phyloP scores from a whole-genome alignment of 1,140 invertebrate species.

The Scaptomyza montana region DNA sequence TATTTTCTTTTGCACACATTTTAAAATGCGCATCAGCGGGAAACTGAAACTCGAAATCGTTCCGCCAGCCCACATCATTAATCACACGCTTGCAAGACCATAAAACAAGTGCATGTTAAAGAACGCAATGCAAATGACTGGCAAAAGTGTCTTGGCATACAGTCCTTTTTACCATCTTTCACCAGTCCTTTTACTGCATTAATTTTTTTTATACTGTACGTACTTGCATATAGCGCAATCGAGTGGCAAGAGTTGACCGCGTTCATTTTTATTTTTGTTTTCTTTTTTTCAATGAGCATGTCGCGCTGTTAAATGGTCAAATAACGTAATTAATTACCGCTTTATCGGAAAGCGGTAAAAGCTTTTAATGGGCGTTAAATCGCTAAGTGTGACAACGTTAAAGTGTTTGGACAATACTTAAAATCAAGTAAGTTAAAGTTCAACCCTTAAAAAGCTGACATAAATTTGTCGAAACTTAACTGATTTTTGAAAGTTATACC shows the following conservation, averaged over 20 bases:
- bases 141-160: constrained; percentile 25
- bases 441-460: background rate
- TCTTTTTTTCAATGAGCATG: constrained; percentile 46
- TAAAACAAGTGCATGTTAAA: constrained; percentile 48
- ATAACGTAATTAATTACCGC: no score
- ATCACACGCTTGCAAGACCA: constrained; percentile 58
- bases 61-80: constrained; percentile 58
- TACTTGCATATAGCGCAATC: background rate
- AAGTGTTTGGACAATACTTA: background rate
- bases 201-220: background rate
- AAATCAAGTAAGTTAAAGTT: background rate
- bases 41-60: constrained; percentile 37
- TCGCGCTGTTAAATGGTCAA: constrained; percentile 7
- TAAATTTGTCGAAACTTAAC: no score
- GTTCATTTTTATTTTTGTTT: background rate
- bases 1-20: constrained; percentile 59
- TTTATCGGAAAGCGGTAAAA: no score
- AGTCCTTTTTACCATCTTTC: constrained; percentile 17
- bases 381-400: constrained; percentile 4
- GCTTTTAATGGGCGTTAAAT: constrained; percentile 39
- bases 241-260: constrained; percentile 32
- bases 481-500: no score
- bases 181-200: constrained; percentile 7
- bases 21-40: constrained; percentile 44
- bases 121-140: constrained; percentile 39